Evolutionary conservation across 2,888 invertebrate genomes (phyloP), one percentile per base, ranked within the genome.

Genomic region (Embidobia sp.): DNA sequence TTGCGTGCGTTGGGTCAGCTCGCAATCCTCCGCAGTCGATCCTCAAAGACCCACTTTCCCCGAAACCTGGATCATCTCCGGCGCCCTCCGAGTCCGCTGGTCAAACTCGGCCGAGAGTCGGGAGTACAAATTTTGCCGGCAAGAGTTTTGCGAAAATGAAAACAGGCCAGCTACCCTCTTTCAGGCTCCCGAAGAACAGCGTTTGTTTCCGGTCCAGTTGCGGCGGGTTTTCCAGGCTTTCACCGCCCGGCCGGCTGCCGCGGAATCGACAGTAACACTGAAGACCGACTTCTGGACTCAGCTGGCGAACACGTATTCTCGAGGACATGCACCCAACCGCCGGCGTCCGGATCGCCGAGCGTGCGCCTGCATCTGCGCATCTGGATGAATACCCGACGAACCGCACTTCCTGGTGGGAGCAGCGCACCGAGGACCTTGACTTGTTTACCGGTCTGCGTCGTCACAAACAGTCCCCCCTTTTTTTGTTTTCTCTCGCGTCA

Each of bases 291-390:
- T 49, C 26, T 44, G 31, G 18, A 19, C 31, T 42, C 69, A 42
- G 13, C 29, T 49, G 42, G 29, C 44, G 8, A 18, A 22, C 51
- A 42, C 26, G 55, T 40, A 55, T 31, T 26, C 49, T 55, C 48
- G 26, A 66, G 18, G 49, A 27, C 66, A n/a, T 27, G 49, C 26
- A 46, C 53, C 53, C n/a, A n/a, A n/a, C n/a, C n/a, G 33, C 63
- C 70, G 70, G 59, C 46, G 40, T 49, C 42, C 33, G 31, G 42
- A 66, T 35, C 44, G 11, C 16, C 59, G 10, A 44, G 53, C 44
- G 61, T 61, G 70, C 70, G 70, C 70, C 29, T 16, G 63, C 46
- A 63, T 40, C 63, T 70, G 70, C 70, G 70, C 70, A 53, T 70
- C 70, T 46, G 29, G 31, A 53, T 29, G 37, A 61, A 53, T 15